Evolutionary conservation across 2,888 invertebrate species (phyloP), one percentile per base, ranked within the genome.

Genomic region (Amphiduros pacificus): DNA sequence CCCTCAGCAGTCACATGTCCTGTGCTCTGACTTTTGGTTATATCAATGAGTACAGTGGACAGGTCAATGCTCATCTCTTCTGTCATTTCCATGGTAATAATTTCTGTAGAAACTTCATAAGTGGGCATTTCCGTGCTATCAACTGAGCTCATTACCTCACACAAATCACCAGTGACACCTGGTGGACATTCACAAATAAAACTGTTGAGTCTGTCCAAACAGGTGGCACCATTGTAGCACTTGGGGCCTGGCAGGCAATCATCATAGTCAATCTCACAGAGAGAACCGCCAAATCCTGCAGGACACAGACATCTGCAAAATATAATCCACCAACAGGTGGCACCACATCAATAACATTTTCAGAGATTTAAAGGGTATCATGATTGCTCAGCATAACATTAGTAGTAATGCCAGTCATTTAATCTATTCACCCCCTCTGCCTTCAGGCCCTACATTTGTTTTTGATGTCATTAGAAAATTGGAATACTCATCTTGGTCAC

Each of bases 181-280:
- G 9, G 11, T 1, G 32, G 31, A 32, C 53, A 53, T 11, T n/a
- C 3, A 31, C 53, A 53, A 11, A 53, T 6, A 0, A 92, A 93
- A 28, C 92, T 91, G 61, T 92, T 91, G 36, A 92, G 92, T 68
- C 92, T 91, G 78, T 92, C 91, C 66, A 93, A 86, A 76, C 93
- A 93, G 55, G 91, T 91, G 1, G 92, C 93, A 32, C 89, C 87
- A 71, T 93, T 92, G 72, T 89, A 89, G 75, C 93, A 74, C 11
- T 55, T 53, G 31, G 91, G 91, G 78, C 86, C 85, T 55, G 88
- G 87, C 59, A 86, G 83, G 79, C 94, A 94, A 82, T 94, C 94
- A 83, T 94, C 90, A 72, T 94, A 91, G 84, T 94, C 92, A 14
- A 85, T 83, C 75, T 90, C 89, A 84, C 94, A 94, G 76, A 88